Base-by-base conservation (phyloP, 2,113 vertebrate species). In the Thunnus thynnus region DNA sequence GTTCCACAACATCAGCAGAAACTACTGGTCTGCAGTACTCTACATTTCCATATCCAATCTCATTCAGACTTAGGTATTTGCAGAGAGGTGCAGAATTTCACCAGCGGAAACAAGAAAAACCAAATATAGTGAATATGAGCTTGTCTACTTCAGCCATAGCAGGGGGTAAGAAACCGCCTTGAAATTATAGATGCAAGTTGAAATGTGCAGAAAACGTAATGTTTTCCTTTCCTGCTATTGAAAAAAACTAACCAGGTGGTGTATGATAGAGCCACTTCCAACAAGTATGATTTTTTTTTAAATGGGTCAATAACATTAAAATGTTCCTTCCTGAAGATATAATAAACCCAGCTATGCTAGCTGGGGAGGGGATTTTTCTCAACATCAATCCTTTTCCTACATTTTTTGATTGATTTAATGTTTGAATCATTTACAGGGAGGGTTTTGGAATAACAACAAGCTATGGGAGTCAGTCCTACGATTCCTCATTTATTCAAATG, bases 401-500 rank as follows among this genome's bases (percentile, higher is more conserved):
- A 65, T 79, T 82, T 85, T 88, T 82, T 80, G 79, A 86, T 89
- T 72, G 76, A 87, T 88, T 88, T 90, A 82, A 70, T 36, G 22
- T 78, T 80, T 91, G 80, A 90, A 92, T 88, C 73, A 90, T 91
- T 94, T 88, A 88, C 85, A 79, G 22, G 36, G 22, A 79, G 48
- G 61, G 57, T 64, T 88, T 88, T 64, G 66, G 81, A 87, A 86
- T 83, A 86, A 90, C 85, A 90, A 87, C 77, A 88, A 78, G 79
- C 78, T 54, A 66, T 76, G 81, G 75, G 82, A 86, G 65, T 68
- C 68, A 86, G 77, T 62, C 60, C 76, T 86, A 83, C 84, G 88
- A 90, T 80, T 78, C 65, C 82, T 90, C 88, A 86, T 91, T 92
- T 91, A 94, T 93, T 92, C 78, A 91, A 90, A 91, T 87, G 79